Evolutionary conservation across 2,797 vertebrate genomes (phyloP).

Genomic region (Rhincodon typus): DNA sequence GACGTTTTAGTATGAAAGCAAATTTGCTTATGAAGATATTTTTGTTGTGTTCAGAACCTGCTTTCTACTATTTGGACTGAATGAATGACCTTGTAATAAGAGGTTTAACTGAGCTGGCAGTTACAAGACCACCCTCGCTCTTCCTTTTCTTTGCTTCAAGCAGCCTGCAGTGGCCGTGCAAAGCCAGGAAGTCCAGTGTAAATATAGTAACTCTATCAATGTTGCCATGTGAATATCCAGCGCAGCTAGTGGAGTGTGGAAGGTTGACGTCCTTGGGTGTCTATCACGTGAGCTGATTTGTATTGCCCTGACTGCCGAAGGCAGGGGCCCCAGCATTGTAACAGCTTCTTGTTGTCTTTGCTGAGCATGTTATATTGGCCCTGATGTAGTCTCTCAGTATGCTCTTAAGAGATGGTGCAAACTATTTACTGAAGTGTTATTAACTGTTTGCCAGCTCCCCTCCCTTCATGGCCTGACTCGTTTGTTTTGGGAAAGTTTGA

Average conservation of each 20-base stretch:
- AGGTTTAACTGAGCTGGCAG: not conserved
- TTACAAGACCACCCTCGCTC: not conserved
- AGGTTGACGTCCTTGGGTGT: constrained; percentile 29
- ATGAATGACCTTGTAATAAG: not conserved
- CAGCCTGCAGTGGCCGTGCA: not conserved
- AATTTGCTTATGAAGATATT: not conserved
- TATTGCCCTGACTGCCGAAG: not conserved
- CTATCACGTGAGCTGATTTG: constrained; percentile 32
- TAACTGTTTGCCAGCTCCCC: not conserved
- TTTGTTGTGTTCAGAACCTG: not conserved
- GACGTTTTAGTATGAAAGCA: not conserved
- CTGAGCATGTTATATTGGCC: not conserved
- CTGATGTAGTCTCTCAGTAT: not conserved
- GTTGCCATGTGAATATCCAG: constrained; percentile 35
- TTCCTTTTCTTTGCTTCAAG: constrained; percentile 1
- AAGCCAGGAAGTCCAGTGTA: constrained; percentile 27
- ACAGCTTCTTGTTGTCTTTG: constrained; percentile 26
- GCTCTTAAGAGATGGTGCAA: not conserved
- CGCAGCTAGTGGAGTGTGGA: constrained; percentile 20
- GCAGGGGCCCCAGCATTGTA: not conserved
- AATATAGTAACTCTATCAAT: constrained; percentile 36
- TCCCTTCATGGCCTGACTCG: not conserved
- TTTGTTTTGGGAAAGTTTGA: constrained; percentile 16
- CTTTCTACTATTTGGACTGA: not conserved
- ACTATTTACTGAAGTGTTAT: not conserved